These are phyloP conservation scores for Syngnathus floridae DNA, from an alignment of 2,113 vertebrate genomes.

Conservation along the genomic window DNA sequence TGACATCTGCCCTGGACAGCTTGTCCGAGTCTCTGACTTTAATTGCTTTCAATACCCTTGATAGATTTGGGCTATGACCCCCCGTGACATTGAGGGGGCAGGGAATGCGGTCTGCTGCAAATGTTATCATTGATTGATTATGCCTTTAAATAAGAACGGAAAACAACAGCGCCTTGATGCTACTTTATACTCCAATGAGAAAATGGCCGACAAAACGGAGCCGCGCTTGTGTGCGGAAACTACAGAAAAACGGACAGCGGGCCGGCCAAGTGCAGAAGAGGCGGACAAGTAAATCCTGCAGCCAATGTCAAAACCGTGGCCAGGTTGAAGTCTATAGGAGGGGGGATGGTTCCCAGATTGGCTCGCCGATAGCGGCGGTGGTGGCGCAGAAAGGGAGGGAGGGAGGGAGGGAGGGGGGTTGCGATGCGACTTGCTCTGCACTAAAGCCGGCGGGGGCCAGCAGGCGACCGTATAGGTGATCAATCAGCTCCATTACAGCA, in stretches of 20 bases:
- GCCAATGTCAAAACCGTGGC: slow-evolving; percentile 69
- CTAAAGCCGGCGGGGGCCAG: slow-evolving; percentile 50
- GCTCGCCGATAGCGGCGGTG: slow-evolving; percentile 40
- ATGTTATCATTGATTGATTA: slow-evolving; percentile 69
- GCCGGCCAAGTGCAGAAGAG: not conserved
- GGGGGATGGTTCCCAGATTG: slow-evolving; percentile 25
- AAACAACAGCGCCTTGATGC: slow-evolving; percentile 30
- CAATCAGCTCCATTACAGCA: slow-evolving; percentile 71
- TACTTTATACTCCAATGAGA: not conserved
- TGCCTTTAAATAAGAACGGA: slow-evolving; percentile 60
- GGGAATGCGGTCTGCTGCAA: slow-evolving; percentile 51
- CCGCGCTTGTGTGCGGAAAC: not conserved
- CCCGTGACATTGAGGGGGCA: slow-evolving; percentile 45
- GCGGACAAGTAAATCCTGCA: slow-evolving; percentile 28
- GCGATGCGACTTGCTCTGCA: slow-evolving; percentile 33
- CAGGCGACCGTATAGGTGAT: slow-evolving; percentile 64
- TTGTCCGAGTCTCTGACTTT: slow-evolving; percentile 49
- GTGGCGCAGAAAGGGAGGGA: slow-evolving; percentile 48
- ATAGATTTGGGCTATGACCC: slow-evolving; percentile 67
- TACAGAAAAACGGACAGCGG: not conserved
- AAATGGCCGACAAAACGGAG: slow-evolving; percentile 5
- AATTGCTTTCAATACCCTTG: slow-evolving; percentile 60
- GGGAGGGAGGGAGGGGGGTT: slow-evolving; percentile 25
- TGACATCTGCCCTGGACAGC: slow-evolving; percentile 48
- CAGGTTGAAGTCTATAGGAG: slow-evolving; percentile 63